Conservation (phyloP, 1,140 invertebrate genomes). For the Zaprionus vittiger region DNA sequence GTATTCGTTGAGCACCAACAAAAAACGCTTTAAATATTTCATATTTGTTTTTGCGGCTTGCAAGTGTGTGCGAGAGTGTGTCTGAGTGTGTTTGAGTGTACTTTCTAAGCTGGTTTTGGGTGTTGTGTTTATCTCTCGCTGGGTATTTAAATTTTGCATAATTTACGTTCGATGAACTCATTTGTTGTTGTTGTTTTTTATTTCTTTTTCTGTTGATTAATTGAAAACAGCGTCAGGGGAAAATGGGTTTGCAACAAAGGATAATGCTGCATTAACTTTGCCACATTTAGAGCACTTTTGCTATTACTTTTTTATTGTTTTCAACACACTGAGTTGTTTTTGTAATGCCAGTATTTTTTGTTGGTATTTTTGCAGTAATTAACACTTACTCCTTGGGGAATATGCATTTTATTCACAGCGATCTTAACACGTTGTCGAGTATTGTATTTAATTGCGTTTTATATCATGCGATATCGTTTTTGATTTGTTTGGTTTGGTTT, state of each 20-base stretch:
- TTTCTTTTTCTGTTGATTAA: constrained; percentile 10
- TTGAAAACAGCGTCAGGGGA: constrained; percentile 7
- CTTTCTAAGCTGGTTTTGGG: constrained; percentile 64
- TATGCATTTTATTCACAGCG: constrained; percentile 61
- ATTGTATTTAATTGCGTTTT: not conserved
- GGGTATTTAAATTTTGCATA: constrained; percentile 36
- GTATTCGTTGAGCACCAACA: constrained; percentile 35
- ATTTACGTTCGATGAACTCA: constrained; percentile 39
- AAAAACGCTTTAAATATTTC: constrained; percentile 52
- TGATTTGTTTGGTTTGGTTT: constrained; percentile 15
- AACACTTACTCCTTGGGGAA: constrained; percentile 78
- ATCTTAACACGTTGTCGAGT: constrained; percentile 27
- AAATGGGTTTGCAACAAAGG: constrained; percentile 18
- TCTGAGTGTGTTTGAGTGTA: constrained; percentile 21
- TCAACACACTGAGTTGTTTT: not conserved
- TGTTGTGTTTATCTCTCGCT: constrained; percentile 30
- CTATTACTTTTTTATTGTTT: constrained; percentile 2
- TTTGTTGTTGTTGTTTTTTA: not conserved
- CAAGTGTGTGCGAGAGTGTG: constrained; percentile 11
- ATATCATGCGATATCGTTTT: constrained; percentile 23
- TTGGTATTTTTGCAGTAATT: constrained; percentile 45
- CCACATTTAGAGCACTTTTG: not conserved
- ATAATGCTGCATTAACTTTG: constrained; percentile 26
- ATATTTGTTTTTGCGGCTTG: constrained; percentile 26
- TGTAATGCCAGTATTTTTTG: not conserved